Base-by-base conservation (phyloP, 2,113 vertebrate species). In the Prunella fulvescens region DNA sequence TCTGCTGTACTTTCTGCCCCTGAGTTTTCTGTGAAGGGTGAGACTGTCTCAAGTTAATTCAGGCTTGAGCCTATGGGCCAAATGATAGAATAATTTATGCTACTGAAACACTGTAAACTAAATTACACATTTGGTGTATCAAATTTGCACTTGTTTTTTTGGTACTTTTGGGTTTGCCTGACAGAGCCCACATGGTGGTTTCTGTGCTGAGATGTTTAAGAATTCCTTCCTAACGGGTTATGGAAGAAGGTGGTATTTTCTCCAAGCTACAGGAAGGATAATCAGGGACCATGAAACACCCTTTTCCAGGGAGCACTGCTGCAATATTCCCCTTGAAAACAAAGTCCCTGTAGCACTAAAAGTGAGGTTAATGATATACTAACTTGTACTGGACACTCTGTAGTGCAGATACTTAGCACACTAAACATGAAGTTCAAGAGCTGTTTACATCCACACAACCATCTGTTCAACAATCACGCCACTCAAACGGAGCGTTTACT, bases 271-370 rank as follows among this genome's bases (percentile, higher is more conserved):
- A 33, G 28, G 42, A 79, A 79, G 7, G 29, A 1, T 23, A 81
- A 1, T 22, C 25, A 5, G 13, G 23, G 44, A 85, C 0, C 5
- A 79, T 0, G 0, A 50, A 58, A 71, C 3, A 13, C 10, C 26
- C 28, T 87, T 84, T 23, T 57, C 35, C 48, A 89, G 37, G 53
- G 70, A 88, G 17, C 51, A 64, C 28, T 67, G 72, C 10, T 69
- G 60, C 37, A 83, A 67, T 35, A 71, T 29, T 31, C 23, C n/a
- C 86, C 33, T 71, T 26, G 71, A 40, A 96, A 95, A 71, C 56
- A 45, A 86, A 77, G 42, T 62, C 42, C 37, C 47, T 15, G 58
- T 14, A 76, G 79, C 3, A 1, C 61, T 71, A 42, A 6, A 70
- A 86, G 64, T 6, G 35, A 90, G 37, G 80, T 88, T 91, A 92